Base-by-base conservation (phyloP, 2,888 invertebrate genomes). In the Xestia c-nigrum region DNA sequence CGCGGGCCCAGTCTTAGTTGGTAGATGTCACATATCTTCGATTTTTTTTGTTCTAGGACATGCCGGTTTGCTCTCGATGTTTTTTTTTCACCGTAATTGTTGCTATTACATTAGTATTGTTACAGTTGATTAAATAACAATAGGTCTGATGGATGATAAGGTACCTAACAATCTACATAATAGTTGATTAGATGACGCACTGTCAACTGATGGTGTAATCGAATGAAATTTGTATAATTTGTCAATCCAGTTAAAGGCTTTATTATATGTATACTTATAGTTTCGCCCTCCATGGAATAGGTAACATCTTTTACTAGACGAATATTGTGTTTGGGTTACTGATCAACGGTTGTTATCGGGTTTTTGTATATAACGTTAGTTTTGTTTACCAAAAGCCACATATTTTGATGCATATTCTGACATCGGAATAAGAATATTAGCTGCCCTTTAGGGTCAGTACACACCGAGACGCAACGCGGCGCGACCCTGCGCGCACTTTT, bases 111-210 rank as follows among this genome's bases (percentile, higher is more conserved):
- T 55, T 59, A 55, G 12, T 63, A 31, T 16, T 57, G 31, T 61
- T 55, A 21, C 1, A 55, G 9, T 40, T 3, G 31, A 74, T 80
- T 46, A 52, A 61, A 50, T 61, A 78, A 55, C 52, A 77, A 38
- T 78, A 31, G 21, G 14, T 64, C 9, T 43, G 21, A 61, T 57
- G 21, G 31, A 9, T 63, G 6, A 19, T n/a, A 74, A 10, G 16
- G 31, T 21, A 63, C n/a, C n/a, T n/a, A 21, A 24, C 50, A 19
- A 31, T 50, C 19, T 9, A 21, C 16, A 7, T 38, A 47, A 5
- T 24, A 12, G 0, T 3, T 43, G 1, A 63, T 63, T 43, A 63
- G 14, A 43, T 43, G 43, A 64, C 14, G 64, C n/a, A 64, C 43
- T 43, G 43, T 46, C 6, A 75, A 50, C 16, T 24, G 21, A 57